Evolutionary conservation across 30 jellyfish, hydroid and myxozoan species (phyloP), one percentile per base, ranked within the genome.

Genomic region (Turritopsis rubra): DNA sequence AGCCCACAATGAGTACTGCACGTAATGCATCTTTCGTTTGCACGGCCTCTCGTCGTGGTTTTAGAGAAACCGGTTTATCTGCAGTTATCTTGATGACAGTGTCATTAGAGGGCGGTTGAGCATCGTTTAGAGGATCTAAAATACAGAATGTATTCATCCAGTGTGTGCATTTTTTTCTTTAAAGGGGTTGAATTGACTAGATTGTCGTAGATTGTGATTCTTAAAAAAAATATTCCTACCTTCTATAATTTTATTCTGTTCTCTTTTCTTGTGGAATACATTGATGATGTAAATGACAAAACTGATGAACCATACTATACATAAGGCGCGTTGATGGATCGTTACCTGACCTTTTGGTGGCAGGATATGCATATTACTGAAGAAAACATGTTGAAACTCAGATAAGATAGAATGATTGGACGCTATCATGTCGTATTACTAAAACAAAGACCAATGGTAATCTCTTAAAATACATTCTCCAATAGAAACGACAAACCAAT

Each of bases 281-380:
- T 41, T 41, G 60, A 41, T 41, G 60, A 41, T 41, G 60, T 41
- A 41, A 41, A 41, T 41, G 60, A 41, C 13, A 41, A 41, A 41
- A 13, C 60, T 3, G 9, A 84, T 22, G 8, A 68, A 31, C 96
- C 97, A 87, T 73, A 92, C 72, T 8, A 80, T 25, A 75, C 84
- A 85, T 71, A 91, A 72, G 22, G 95, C 96, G 66, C 84, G 85
- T 66, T 91, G 97, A 73, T 91, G 97, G 21, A 85, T 28, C 17
- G 97, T 91, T 52, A 84, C 79, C 21, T 52, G 72, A 25, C 96
- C 96, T 76, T 75, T 72, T 17, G 91, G 95, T 26, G 97, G 96
- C 16, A 71, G 72, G 21, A 21, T 52, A 29, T 82, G 75, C 24
- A 41, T n/a, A 52, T 76, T 80, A 19, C 53, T 53, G 31, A 19